Evolutionary conservation across 2,113 vertebrate genomes (phyloP).

Genomic region (Otus sunia): DNA sequence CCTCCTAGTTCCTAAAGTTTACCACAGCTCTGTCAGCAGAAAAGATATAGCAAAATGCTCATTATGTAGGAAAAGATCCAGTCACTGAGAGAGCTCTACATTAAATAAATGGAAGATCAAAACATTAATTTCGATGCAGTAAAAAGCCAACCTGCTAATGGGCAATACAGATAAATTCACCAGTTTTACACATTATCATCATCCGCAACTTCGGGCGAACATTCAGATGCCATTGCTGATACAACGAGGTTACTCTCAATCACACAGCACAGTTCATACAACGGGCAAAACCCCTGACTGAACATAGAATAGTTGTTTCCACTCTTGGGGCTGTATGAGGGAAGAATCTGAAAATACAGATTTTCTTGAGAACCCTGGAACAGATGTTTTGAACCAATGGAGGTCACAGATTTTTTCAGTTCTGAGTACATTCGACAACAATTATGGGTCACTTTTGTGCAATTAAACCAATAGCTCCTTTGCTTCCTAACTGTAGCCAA

Average conservation of each 20-base stretch:
- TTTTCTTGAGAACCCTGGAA: neutral
- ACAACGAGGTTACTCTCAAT: neutral
- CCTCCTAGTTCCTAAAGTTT: neutral
- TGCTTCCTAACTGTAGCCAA: fast-evolving
- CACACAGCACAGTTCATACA: fast-evolving
- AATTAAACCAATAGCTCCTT: neutral
- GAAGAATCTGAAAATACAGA: neutral
- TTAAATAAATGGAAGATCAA: neutral
- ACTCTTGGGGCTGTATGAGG: neutral
- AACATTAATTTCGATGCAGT: neutral
- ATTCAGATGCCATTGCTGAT: neutral
- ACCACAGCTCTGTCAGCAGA: neutral
- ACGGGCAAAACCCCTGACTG: neutral
- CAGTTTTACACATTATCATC: neutral
- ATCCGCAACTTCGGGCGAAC: neutral
- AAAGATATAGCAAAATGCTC: neutral
- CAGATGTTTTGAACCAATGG: neutral
- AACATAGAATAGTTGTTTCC: neutral
- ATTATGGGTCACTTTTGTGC: neutral
- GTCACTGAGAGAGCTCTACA: fast-evolving
- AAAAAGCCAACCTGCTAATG: neutral
- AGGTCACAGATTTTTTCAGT: neutral
- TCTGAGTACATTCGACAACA: neutral
- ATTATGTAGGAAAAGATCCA: too few relatives aligned
- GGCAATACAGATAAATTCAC: neutral